These are phyloP conservation scores for Rhodinocichla rosea DNA, from an alignment of 2,113 vertebrate genomes.

Conservation along the genomic window DNA sequence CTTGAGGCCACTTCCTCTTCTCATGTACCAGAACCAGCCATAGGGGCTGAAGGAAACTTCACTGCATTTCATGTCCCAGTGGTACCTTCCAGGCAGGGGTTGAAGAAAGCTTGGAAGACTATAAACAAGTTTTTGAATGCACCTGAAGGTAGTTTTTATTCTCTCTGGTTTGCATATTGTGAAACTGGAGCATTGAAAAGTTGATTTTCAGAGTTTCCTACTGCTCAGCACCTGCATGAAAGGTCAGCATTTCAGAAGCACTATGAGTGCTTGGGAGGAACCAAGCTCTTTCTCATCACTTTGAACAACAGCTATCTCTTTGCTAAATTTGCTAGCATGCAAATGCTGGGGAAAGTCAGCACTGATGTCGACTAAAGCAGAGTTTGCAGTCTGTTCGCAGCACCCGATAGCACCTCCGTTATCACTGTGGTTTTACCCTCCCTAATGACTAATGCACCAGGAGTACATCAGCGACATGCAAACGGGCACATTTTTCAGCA, in stretches of 20 bases:
- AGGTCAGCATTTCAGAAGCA: neutral
- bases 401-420: neutral
- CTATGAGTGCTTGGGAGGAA: rapidly evolving
- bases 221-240: neutral
- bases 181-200: neutral
- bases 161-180: neutral
- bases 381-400: neutral
- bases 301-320: neutral
- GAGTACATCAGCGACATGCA: neutral
- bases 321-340: neutral
- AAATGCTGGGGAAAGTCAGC: neutral
- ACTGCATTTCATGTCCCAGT: rapidly evolving
- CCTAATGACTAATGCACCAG: neutral
- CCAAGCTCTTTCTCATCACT: neutral
- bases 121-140: neutral
- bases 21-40: neutral
- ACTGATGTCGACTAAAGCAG: neutral
- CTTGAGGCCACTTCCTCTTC: neutral
- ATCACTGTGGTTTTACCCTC: neutral
- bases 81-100: neutral
- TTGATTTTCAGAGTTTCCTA: neutral
- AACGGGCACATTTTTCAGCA: neutral
- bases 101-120: neutral
- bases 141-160: neutral
- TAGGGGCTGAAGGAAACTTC: neutral